Base-by-base conservation (phyloP, 2,888 invertebrate species). In the Ethmia dodecea region DNA sequence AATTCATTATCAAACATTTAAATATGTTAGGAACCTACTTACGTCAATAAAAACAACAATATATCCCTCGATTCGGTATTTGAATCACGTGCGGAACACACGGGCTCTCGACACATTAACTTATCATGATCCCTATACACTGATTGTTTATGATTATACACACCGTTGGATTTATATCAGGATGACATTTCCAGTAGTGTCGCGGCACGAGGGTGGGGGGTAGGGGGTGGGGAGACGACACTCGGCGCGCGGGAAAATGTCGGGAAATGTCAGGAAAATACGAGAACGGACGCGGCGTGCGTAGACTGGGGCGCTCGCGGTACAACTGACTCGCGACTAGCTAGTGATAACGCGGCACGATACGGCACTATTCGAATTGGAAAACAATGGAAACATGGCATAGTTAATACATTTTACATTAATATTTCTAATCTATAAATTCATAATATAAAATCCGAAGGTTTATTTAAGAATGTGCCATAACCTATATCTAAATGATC, bases 351-450 rank as follows among this genome's bases (percentile, higher is more conserved):
- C 72, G 62, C 59, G 49, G 49, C 55, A 45, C 56, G 60, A 49
- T 53, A 52, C 70, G 68, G 68, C 64, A 65, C 63, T 49, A 49
- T 55, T 56, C 53, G 68, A 77, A 78, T 78, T 77, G 71, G 63
- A 74, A 79, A 79, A 81, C 75, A 79, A 75, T 79, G 72, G 64
- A 73, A 77, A 80, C 60, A 55, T 57, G 59, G 56, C 57, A 34
- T 38, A 42, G 22, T 28, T 29, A 42, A 30, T 30, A 8, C 31
- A 18, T 10, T 13, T 31, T 18, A 18, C 27, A 16, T 22, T 15
- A 27, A 39, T 26, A 4, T 22, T 22, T 22, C 22, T n/a, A n/a
- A n/a, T n/a, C n/a, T n/a, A n/a, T n/a, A n/a, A n/a, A n/a, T n/a
- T n/a, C n/a, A n/a, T n/a, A n/a, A n/a, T n/a, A n/a, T n/a, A n/a